Base-by-base conservation (phyloP, 2,797 vertebrate genomes). In the Alauda arvensis region DNA sequence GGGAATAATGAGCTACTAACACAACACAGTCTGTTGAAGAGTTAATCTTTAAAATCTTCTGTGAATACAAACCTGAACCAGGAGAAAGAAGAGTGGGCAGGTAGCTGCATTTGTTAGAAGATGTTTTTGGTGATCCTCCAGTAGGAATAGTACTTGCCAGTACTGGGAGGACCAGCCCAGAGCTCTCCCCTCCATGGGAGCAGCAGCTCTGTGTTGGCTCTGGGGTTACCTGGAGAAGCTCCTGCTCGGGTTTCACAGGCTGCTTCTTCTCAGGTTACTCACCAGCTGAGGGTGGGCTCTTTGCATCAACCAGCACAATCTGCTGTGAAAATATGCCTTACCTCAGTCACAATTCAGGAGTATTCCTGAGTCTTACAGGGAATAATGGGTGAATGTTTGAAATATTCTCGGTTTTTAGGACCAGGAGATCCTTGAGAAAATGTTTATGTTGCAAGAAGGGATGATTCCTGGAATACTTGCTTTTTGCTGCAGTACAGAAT, bases 111-210 rank as follows among this genome's bases (percentile, higher is more conserved):
- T 81, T 70, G 2, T 49, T 40, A 49, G 43, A 43, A 57, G 24
- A 34, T 69, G n/a, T 28, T 91, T 48, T 60, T 83, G 85, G 39
- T 91, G 81, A 86, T 88, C 48, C 51, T 91, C 20, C 49, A 75
- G 71, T 33, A 42, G 23, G 24, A 34, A 61, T 31, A 75, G 51
- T 15, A 43, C 4, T 31, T 84, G 18, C 28, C 43, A 12, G 19
- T 74, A 24, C 8, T 20, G 28, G 33, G 65, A 74, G 55, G 55
- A 20, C 33, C 18, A 14, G 18, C 43, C 59, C 34, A 39, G 48
- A 40, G 16, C 48, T 86, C 26, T 82, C 3, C 0, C 19, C 26
- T 74, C 55, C 7, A 0, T 17, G 45, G 6, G 2, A 43, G 31
- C 56, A 79, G 33, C 18, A 72, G 31, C 26, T 60, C 25, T 0